Conservation (phyloP, 2,888 invertebrate genomes). For the Trachelus troglodyta region DNA sequence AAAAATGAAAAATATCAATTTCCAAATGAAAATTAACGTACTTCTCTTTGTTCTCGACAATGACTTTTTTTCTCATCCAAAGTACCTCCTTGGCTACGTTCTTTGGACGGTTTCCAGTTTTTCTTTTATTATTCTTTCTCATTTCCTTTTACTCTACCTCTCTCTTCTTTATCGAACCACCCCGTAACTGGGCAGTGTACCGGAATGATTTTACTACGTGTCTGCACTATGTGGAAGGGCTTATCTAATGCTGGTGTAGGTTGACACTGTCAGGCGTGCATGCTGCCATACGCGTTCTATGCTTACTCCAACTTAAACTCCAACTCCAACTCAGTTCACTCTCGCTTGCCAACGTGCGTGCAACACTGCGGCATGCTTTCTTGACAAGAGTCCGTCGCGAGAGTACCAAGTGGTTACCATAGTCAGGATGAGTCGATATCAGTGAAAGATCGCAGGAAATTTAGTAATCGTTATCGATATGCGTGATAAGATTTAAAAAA, state of each 20-base stretch:
- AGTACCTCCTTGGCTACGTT: neutral
- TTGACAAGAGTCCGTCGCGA: conserved; percentile 26
- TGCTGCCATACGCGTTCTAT: conserved; percentile 38
- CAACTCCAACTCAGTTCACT: conserved; percentile 52
- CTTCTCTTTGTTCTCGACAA: too few relatives aligned
- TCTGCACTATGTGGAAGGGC: conserved; percentile 35
- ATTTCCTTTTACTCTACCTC: conserved; percentile 26
- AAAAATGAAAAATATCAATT: too few relatives aligned
- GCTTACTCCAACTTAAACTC: neutral
- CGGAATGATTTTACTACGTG: too few relatives aligned
- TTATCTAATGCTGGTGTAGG: conserved; percentile 55
- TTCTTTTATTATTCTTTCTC: neutral
- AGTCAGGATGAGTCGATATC: too few relatives aligned
- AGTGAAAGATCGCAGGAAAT: too few relatives aligned
- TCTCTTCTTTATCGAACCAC: conserved; percentile 13
- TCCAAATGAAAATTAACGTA: too few relatives aligned
- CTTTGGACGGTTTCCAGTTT: neutral
- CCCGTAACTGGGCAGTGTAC: too few relatives aligned
- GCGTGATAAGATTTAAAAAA: too few relatives aligned
- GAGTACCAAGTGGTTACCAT: too few relatives aligned
- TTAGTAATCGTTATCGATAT: too few relatives aligned
- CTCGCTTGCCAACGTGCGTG: conserved; percentile 53
- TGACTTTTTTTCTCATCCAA: too few relatives aligned
- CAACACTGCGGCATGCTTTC: conserved; percentile 35
- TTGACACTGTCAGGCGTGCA: conserved; percentile 50